Evolutionary conservation across 2,888 invertebrate species (phyloP).

Genomic region (Diaperis boleti): DNA sequence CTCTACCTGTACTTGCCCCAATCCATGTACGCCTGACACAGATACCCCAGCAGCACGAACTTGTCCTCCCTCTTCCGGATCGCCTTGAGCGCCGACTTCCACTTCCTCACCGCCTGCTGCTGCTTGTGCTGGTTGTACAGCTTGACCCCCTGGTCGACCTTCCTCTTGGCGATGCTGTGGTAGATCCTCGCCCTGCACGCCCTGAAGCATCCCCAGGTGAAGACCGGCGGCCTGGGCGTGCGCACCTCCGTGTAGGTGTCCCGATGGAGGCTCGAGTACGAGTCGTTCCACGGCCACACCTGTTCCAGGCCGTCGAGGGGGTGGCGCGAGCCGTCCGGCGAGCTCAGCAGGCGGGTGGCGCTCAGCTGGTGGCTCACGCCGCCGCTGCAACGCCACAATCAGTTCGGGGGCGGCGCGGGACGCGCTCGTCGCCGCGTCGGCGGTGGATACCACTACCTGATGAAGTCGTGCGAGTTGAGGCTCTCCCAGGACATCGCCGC

Average conservation of each 20-base stretch:
- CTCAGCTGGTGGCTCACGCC: constrained; percentile 86
- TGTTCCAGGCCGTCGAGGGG: constrained; percentile 74
- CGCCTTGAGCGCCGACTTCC: constrained; percentile 86
- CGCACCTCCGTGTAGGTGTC: constrained; percentile 63
- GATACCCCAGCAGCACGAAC: constrained; percentile 86
- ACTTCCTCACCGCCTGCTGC: constrained; percentile 87
- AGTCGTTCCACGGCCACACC: constrained; percentile 68
- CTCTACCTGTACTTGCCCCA: constrained; percentile 87
- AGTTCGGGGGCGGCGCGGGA: background rate
- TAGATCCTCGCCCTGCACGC: constrained; percentile 81
- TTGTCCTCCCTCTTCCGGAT: constrained; percentile 86
- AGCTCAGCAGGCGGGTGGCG: constrained; percentile 84
- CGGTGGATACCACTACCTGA: constrained; percentile 71
- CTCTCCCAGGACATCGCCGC: constrained; percentile 90
- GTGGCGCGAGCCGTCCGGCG: constrained; percentile 85
- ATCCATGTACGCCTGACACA: constrained; percentile 91
- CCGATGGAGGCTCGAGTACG: constrained; percentile 62
- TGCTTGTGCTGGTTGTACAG: constrained; percentile 90
- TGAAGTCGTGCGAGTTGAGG: constrained; percentile 83
- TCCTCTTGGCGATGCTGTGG: constrained; percentile 84
- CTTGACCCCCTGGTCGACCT: constrained; percentile 88
- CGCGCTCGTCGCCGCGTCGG: background rate
- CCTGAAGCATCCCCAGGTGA: constrained; percentile 82
- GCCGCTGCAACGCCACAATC: constrained; percentile 67
- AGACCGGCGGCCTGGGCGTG: constrained; percentile 66